Base-by-base conservation (phyloP, 2,113 vertebrate genomes). In the Pelmatolapia mariae region DNA sequence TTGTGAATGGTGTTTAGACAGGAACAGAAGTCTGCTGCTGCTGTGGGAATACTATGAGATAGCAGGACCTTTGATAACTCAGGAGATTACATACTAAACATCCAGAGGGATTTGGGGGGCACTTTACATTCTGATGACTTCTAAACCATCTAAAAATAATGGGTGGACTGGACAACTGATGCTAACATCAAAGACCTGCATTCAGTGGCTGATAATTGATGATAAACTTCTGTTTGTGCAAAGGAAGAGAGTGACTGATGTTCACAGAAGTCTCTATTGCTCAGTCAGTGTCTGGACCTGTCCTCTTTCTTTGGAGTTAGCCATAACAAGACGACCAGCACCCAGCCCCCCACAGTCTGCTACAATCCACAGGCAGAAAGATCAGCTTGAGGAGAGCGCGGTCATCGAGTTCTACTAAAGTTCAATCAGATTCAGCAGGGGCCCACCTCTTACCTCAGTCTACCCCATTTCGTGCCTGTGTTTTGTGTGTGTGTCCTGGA, bases 331-430 rank as follows among this genome's bases (percentile, higher is more conserved):
- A 89, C 80, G 50, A 50, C 47, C 36, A 22, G 38, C 38, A 9
- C 81, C 73, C 71, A 80, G 3, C 83, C 83, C 84, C 90, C 84
- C 59, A 26, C 82, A 11, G 82, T 81, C 81, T 92, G 89, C 71
- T 29, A 61, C 87, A 84, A 86, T 92, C 86, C 63, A 38, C 92
- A 94, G 93, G 92, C 93, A 22, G 86, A 94, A 93, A 94, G 91
- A 93, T 93, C 94, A 94, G 79, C 66, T n/a, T 18, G 83, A 80
- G 81, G 54, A 82, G 80, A 91, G 79, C 36, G 8, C 87, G 76
- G 91, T 92, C 90, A 85, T 26, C 36, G 91, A 94, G 93, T 95
- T 95, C 92, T 56, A 91, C 88, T 80, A 90, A 95, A 95, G 93
- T 95, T 95, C 89, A 94, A 81, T 91, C 83, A 92, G 78, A 93